These are phyloP conservation scores for Abramis brama DNA, from an alignment of 2,113 vertebrate species.

Conservation along the genomic window DNA sequence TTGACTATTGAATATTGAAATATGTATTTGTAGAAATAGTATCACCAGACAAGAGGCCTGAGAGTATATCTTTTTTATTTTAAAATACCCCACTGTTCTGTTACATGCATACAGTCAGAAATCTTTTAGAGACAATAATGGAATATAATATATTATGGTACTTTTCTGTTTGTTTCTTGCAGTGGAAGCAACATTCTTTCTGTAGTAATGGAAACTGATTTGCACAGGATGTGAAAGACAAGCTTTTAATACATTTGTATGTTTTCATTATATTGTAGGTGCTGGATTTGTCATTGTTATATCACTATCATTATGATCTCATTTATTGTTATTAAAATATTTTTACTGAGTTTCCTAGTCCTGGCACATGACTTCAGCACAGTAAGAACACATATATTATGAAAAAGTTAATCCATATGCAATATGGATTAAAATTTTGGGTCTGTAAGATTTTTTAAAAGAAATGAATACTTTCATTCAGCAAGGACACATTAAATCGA, in stretches of 20 bases:
- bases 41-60: not conserved
- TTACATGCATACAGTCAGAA: not conserved
- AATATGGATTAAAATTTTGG: not conserved
- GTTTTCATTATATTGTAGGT: conserved; percentile 74
- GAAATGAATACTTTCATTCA: not conserved
- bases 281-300: conserved; percentile 71
- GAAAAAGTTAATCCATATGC: not conserved
- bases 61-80: too few species aligned
- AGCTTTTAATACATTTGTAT: conserved; percentile 79
- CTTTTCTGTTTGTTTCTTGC: not conserved
- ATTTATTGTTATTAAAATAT: conserved; percentile 79
- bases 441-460: not conserved
- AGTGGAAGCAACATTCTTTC: not conserved
- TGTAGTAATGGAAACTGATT: conserved; percentile 73
- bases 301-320: not conserved
- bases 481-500: not conserved
- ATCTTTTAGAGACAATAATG: not conserved
- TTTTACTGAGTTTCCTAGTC: conserved; percentile 55
- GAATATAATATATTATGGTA: not conserved
- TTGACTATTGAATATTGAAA: not conserved
- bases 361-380: not conserved
- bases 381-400: not conserved
- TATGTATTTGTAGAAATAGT: not conserved
- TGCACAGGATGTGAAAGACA: conserved; percentile 76
- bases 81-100: not conserved